Percentiles rank a stretch among this genome's conserved stretches.
phyloP scores from a whole-genome alignment of 2,113 vertebrate species.

The Oryzias melastigma region DNA sequence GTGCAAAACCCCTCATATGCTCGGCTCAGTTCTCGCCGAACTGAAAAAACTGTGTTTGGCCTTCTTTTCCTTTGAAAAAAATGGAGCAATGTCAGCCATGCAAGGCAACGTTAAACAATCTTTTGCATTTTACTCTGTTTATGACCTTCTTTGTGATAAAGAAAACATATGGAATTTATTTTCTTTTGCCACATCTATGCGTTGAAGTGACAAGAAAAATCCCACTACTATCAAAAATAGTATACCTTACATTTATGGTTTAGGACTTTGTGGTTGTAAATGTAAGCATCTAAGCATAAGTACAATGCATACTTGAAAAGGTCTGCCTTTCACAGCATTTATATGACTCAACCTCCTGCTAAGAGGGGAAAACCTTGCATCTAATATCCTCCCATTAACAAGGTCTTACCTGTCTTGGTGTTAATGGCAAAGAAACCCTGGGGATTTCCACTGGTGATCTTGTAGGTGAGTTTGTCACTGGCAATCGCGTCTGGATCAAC shows the following conservation, averaged over 20 bases:
- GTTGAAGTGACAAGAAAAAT: background rate
- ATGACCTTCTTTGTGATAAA: slow-evolving; percentile 7
- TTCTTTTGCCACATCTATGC: background rate
- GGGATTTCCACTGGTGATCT: slow-evolving; percentile 95
- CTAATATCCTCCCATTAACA: background rate
- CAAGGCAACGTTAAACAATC: background rate
- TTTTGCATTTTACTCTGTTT: background rate
- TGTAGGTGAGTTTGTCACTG: slow-evolving; percentile 88
- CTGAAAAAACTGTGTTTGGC: slow-evolving; percentile 37
- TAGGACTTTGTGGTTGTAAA: background rate
- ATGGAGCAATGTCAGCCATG: slow-evolving; percentile 5
- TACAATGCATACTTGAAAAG: background rate
- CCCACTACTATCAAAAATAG: background rate
- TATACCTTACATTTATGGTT: background rate
- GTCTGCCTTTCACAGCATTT: too few relatives aligned
- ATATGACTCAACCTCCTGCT: slow-evolving; percentile 9
- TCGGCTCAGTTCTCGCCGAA: slow-evolving; percentile 44
- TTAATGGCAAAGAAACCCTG: slow-evolving; percentile 97
- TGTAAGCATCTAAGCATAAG: background rate
- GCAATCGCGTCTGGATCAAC: slow-evolving; percentile 90
- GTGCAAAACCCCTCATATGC: slow-evolving; percentile 53
- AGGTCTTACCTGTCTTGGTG: slow-evolving; percentile 84
- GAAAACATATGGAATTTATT: background rate
- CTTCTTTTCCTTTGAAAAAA: slow-evolving; percentile 28
- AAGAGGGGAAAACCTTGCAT: slow-evolving; percentile 4